Conservation (phyloP, 2,888 invertebrate genomes). For the Campopleginae sp. region DNA sequence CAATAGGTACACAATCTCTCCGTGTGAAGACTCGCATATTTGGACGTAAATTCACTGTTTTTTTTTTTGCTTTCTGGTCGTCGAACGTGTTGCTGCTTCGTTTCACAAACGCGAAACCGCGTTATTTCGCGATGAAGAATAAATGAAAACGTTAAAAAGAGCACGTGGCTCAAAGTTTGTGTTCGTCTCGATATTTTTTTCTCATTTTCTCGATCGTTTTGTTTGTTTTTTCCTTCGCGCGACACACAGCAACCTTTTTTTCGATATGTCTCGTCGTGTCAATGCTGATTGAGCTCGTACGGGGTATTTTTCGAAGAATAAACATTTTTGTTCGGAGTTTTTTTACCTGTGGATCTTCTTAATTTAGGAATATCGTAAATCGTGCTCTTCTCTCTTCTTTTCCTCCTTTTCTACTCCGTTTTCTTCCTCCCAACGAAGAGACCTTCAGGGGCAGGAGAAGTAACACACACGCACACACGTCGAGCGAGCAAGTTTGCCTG, state of each 20-base stretch:
- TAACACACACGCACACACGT: constrained; percentile 7
- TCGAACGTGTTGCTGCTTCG: constrained; percentile 49
- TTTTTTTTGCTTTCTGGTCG: constrained; percentile 63
- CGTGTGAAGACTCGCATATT: constrained; percentile 67
- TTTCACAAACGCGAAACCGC: constrained; percentile 60
- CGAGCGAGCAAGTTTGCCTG: background rate
- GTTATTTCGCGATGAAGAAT: constrained; percentile 26
- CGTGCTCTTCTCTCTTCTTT: constrained; percentile 5
- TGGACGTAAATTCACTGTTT: constrained; percentile 66
- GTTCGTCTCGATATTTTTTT: constrained; percentile 60
- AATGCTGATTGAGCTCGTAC: constrained; percentile 36
- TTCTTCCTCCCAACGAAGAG: constrained; percentile 15
- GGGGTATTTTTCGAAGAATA: constrained; percentile 46
- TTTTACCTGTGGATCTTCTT: constrained; percentile 80
- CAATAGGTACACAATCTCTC: constrained; percentile 76
- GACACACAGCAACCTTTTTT: constrained; percentile 40
- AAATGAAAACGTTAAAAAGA: constrained; percentile 16
- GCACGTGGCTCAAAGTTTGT: constrained; percentile 26
- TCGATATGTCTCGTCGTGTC: constrained; percentile 27
- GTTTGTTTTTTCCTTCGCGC: constrained; percentile 40
- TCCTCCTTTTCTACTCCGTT: constrained; percentile 17
- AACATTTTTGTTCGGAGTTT: constrained; percentile 73
- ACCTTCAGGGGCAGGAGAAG: constrained; percentile 7
- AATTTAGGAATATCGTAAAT: constrained; percentile 72
- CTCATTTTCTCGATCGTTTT: constrained; percentile 56